Percentiles rank a stretch among this genome's conserved stretches.
Evolutionary conservation across 2,113 vertebrate genomes (phyloP).

Genomic region (Nothoprocta pentlandii): DNA sequence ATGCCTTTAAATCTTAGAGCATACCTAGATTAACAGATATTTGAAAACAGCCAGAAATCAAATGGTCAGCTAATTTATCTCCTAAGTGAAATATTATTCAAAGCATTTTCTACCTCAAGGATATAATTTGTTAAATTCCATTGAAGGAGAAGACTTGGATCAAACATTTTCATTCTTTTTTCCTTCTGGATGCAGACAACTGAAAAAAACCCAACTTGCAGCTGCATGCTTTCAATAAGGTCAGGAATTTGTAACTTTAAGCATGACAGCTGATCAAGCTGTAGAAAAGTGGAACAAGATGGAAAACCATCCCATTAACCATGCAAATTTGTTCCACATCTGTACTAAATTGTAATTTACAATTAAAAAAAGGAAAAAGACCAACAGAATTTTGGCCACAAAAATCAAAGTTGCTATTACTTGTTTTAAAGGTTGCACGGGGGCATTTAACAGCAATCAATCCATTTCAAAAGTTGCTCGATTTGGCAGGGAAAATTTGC

Average conservation of each 20-base stretch:
- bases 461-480: constrained; percentile 50
- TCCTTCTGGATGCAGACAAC: constrained; percentile 79
- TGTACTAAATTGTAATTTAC: constrained; percentile 64
- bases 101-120: background rate
- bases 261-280: constrained; percentile 83
- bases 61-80: background rate
- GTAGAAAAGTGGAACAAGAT: constrained; percentile 77
- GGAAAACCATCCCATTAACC: constrained; percentile 80
- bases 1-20: background rate
- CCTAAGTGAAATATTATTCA: background rate
- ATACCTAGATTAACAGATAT: background rate
- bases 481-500: constrained; percentile 55
- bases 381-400: constrained; percentile 50
- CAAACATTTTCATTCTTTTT: background rate
- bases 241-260: constrained; percentile 87
- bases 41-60: background rate
- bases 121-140: background rate
- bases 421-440: constrained; percentile 51
- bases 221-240: constrained; percentile 83
- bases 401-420: constrained; percentile 43
- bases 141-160: background rate
- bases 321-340: constrained; percentile 74
- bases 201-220: constrained; percentile 82
- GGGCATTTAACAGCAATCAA: constrained; percentile 56
- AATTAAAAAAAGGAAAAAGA: constrained; percentile 40